Base-by-base conservation (phyloP, 2,888 invertebrate species). In the Argyresthia albistria region DNA sequence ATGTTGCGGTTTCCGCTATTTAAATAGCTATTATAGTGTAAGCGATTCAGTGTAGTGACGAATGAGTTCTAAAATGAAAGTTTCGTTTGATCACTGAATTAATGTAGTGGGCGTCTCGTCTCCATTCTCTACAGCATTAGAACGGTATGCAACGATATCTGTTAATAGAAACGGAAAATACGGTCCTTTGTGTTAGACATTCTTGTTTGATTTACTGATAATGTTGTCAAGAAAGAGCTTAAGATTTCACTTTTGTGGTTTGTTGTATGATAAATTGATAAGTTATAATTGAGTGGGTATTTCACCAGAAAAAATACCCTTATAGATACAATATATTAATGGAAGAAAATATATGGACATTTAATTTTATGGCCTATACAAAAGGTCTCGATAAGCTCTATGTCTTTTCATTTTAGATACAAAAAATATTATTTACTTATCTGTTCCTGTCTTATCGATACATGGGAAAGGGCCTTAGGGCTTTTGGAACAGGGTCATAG, bases 71-170 rank as follows among this genome's bases (percentile, higher is more conserved):
- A 54, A 55, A 59, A 68, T 64, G 66, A 69, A 70, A 69, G 66
- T 67, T 65, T 61, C 69, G 76, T 83, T 82, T 82, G 84, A 84
- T 81, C 80, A 65, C 61, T 64, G 67, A 78, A 82, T 84, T 80
- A 77, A 81, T 80, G 73, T 73, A 69, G 75, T 70, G 73, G 73
- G 60, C 36, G 14, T 47, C 59, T 59, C 61, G 57, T 54, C 56
- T 56, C 58, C 6, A 25, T 25, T 25, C n/a, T n/a, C n/a, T n/a
- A n/a, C n/a, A 25, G 25, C 25, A 6, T 25, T 25, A 25, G 25
- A 25, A 25, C 25, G 66, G 77, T 74, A 79, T 80, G 68, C 69
- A 70, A 70, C 71, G 67, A 72, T 69, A 69, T 60, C 64, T 68
- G 67, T 72, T 74, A 63, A 65, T 61, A 61, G 62, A 25, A 39